phyloP scores from a whole-genome alignment of 2,888 invertebrate genomes.

The Cordilura impudica region DNA sequence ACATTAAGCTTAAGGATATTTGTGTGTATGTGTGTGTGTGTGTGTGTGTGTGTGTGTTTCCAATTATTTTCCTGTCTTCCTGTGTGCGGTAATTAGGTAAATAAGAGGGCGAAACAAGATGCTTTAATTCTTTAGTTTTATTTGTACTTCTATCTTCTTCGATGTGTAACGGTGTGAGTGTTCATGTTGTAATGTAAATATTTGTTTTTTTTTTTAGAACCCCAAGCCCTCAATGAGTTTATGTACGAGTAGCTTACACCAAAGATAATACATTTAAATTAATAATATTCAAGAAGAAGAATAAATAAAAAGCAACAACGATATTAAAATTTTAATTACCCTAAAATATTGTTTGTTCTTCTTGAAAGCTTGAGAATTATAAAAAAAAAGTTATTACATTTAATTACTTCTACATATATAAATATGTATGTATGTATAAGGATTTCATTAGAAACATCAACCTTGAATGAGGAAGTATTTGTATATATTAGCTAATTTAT shows the following conservation, averaged over 20 bases:
- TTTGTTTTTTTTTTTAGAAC: too few species aligned
- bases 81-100: constrained; percentile 20
- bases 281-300: not conserved
- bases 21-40: not conserved
- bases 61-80: too few species aligned
- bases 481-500: too few species aligned
- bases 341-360: not conserved
- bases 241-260: too few species aligned
- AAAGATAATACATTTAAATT: not conserved
- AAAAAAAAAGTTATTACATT: constrained; percentile 9
- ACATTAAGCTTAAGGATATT: constrained; percentile 8
- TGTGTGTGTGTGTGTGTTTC: too few species aligned
- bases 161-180: too few species aligned
- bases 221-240: too few species aligned
- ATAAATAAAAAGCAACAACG: not conserved
- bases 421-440: not conserved
- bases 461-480: too few species aligned
- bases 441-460: too few species aligned
- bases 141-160: too few species aligned
- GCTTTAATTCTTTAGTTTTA: constrained; percentile 11
- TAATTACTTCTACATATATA: too few species aligned
- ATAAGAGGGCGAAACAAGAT: constrained; percentile 23
- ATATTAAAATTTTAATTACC: constrained; percentile 1
- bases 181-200: too few species aligned
- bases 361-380: not conserved